These are phyloP conservation scores for Eledona agricola DNA, from an alignment of 2,888 invertebrate genomes.

Conservation along the genomic window DNA sequence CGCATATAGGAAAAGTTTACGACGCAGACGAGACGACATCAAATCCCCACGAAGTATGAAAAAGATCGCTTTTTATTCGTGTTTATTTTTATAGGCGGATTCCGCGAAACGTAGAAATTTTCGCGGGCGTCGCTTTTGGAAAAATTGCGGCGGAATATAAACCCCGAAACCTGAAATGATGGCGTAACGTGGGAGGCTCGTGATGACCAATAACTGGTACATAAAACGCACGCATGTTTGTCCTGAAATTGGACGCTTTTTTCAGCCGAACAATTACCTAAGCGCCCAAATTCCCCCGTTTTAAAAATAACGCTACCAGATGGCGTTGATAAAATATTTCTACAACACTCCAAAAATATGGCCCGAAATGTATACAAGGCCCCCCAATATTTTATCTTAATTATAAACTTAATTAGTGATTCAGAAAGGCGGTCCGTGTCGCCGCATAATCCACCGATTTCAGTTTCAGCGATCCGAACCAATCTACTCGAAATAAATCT, in stretches of 20 bases:
- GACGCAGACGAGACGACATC: constrained; percentile 10
- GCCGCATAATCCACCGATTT: no score
- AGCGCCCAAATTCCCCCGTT: constrained; percentile 12
- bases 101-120: constrained; percentile 18
- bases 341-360: constrained; percentile 41
- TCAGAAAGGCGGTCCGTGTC: neutral
- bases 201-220: no score
- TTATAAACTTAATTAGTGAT: constrained; percentile 41
- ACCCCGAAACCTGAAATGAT: no score
- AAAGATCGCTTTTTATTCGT: constrained; percentile 18
- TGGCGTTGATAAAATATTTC: constrained; percentile 38
- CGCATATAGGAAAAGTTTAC: constrained; percentile 11
- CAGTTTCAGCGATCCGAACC: constrained; percentile 6
- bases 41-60: constrained; percentile 6
- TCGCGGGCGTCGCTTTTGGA: no score
- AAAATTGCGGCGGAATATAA: no score
- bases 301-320: constrained; percentile 36
- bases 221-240: no score
- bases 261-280: neutral
- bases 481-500: constrained; percentile 26
- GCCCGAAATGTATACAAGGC: constrained; percentile 37
- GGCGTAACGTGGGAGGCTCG: no score
- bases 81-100: constrained; percentile 18
- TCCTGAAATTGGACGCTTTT: no score
- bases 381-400: constrained; percentile 37